Evolutionary conservation across 1,140 invertebrate genomes (phyloP), one percentile per base, ranked within the genome.

Genomic region (Platorchestia sp.): DNA sequence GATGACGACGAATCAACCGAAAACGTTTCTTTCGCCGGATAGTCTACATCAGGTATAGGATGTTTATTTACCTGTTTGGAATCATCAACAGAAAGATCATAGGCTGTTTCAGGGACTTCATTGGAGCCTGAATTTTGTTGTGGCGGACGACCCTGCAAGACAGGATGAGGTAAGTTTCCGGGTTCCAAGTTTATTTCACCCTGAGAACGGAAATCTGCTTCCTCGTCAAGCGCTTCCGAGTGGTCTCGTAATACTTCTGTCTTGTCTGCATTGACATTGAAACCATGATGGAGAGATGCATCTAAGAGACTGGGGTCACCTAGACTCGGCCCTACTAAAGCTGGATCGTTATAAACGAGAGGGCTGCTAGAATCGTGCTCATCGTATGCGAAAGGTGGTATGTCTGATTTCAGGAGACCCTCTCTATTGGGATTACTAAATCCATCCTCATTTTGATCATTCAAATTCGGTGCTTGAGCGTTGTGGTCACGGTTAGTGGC

Each of bases 11-110:
- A 93, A 93, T 93, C 91, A 41, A 93, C 91, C 36, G 91, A 93
- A 36, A 93, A 93, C 40, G 91, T 93, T 93, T 93, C 91, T 93
- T 93, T 93, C 14, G 91, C 91, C 0, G 91, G 91, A 45, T 93
- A 93, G 45, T 93, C 91, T 44, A 93, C 91, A 47, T 93, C 91
- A 7, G 91, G 91, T 10, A 93, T 93, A 45, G 91, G 91, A 41
- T 93, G 91, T 10, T 7, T 22, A 42, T 89, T 42, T 36, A 89
- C 43, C 10, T 89, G 43, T 40, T 93, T 44, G 3, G 43, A 44
- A 10, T 45, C 91, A 93, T n/a, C 36, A 5, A 45, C 43, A 93
- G 91, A 44, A n/a, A n/a, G 7, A 40, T 93, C 91, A 45, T 10
- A n/a, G 40, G 0, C 5, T 93, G 7, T n/a, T 27, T 93, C 91